Evolutionary conservation across 2,888 invertebrate genomes (phyloP).

Genomic region (Julus scanicus): DNA sequence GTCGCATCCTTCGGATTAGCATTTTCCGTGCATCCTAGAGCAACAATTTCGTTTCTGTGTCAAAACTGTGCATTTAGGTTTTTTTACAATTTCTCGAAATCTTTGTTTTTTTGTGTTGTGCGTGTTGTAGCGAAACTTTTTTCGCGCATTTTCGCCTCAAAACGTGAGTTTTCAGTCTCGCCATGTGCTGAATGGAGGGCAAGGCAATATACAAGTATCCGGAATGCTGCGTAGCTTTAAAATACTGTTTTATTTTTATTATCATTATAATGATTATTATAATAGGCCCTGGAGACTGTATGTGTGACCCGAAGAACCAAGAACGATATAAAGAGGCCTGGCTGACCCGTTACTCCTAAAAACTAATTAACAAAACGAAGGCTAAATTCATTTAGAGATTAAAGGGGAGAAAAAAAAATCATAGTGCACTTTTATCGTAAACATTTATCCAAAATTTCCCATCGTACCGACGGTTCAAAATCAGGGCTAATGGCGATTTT

Average conservation of each 20-base stretch:
- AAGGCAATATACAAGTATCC: neutral
- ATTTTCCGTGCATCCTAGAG: neutral
- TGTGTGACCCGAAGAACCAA: neutral
- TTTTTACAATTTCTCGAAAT: neutral
- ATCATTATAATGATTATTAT: neutral
- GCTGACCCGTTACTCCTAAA: neutral
- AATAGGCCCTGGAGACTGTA: neutral
- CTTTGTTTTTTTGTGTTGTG: neutral
- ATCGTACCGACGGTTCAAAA: neutral
- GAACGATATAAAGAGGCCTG: neutral
- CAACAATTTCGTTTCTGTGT: neutral
- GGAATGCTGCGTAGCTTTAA: neutral
- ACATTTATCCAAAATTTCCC: neutral
- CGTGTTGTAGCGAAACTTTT: neutral
- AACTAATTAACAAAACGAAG: neutral
- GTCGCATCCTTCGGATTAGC: conserved; percentile 20
- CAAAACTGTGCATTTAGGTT: neutral
- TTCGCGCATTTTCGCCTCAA: neutral
- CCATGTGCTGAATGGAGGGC: conserved; percentile 3
- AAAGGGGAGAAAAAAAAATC: neutral
- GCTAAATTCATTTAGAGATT: neutral
- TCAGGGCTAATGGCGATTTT: conserved; percentile 3
- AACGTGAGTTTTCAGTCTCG: conserved; percentile 8
- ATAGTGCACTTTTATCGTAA: neutral
- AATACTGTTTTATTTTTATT: neutral